Base-by-base conservation (phyloP, 2,888 invertebrate species). In the Calephelis perditalis region DNA sequence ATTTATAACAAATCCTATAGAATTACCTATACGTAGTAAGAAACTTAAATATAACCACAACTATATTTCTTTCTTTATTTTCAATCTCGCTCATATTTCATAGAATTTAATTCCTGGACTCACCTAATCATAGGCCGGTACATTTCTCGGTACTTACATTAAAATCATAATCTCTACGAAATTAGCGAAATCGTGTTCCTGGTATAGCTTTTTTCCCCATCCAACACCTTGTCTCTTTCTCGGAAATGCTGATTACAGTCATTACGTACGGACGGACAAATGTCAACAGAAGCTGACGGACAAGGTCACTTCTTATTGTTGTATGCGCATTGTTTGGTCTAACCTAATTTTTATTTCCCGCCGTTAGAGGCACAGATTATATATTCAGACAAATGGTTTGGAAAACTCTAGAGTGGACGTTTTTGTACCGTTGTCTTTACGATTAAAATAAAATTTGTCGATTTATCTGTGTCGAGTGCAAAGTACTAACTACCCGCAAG, bases 191-290 rank as follows among this genome's bases (percentile, higher is more conserved):
- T 35, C 12, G 59, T 54, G 26, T 61, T 57, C 61, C 35, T 7
- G 57, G 57, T 57, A 61, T 57, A 49, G 44, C 12, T 56, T 52
- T 52, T 40, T 52, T 52, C 52, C 35, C 26, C 49, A 26, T 11
- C 56, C 65, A 37, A 63, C 66, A 63, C 63, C 62, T 64, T 49
- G 65, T 26, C 56, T 58, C 36, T 56, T 73, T 72, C 72, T 67
- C 62, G 66, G 72, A 72, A 71, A 61, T 65, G 9, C 57, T 66
- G 68, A 73, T 73, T 69, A 58, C 68, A 46, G 65, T 67, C 67
- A 70, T 72, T 72, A 70, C 58, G 52, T 58, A 57, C 64, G 67
- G 71, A 71, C 40, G 40, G 52, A 65, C 64, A 68, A 72, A 71
- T 70, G 69, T 65, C 68, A 71, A 69, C 63, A 67, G 61, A 60